phyloP scores from a whole-genome alignment of 2,113 vertebrate species.

The Crotalus helleri region DNA sequence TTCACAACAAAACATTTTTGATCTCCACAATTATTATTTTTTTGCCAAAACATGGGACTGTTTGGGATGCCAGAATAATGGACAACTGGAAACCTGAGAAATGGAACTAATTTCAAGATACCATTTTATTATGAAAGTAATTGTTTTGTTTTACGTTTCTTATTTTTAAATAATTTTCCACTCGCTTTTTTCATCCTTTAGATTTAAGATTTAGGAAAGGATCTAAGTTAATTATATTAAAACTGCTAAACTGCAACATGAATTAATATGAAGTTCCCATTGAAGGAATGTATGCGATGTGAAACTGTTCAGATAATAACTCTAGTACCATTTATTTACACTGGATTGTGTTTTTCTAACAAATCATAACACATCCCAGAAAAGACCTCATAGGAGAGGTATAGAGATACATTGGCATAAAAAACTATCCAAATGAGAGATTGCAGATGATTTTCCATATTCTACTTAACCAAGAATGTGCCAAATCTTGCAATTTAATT shows the following conservation, averaged over 20 bases:
- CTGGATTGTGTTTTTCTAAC: background rate
- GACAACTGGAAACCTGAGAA: background rate
- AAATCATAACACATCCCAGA: background rate
- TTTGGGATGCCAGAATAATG: background rate
- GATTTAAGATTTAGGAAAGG: background rate
- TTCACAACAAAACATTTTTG: background rate
- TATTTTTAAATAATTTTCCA: background rate
- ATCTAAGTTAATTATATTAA: background rate
- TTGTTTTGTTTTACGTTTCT: background rate
- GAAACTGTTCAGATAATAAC: slow-evolving; percentile 16
- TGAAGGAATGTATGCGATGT: background rate
- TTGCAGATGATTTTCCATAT: background rate
- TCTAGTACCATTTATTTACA: background rate
- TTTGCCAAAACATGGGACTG: background rate
- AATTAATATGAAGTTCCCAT: background rate
- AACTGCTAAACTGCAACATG: background rate
- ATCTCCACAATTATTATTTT: background rate
- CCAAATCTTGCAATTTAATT: too few species aligned
- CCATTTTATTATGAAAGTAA: background rate
- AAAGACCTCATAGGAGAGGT: background rate
- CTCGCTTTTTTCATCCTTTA: background rate
- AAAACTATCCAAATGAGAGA: background rate
- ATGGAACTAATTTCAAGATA: background rate
- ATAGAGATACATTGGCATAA: background rate
- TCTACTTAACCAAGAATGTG: background rate